phyloP scores from a whole-genome alignment of 2,888 invertebrate species.

The Sphaerophoria rueppellii region DNA sequence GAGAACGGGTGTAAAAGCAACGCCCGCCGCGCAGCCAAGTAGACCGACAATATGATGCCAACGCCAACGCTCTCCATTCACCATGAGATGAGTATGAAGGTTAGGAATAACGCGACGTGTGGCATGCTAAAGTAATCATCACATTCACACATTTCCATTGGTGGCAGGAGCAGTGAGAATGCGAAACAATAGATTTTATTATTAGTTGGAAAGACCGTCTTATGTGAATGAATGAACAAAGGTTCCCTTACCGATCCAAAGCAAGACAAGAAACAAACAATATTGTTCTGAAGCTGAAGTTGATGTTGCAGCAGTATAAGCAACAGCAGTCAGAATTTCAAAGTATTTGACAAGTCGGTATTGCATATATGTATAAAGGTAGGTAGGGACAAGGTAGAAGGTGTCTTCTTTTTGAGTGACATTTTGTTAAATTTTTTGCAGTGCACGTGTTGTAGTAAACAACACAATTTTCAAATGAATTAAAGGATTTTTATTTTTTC shows the following conservation, averaged over 20 bases:
- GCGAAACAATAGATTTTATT: slow-evolving; percentile 27
- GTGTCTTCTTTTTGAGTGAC: slow-evolving; percentile 14
- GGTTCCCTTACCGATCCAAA: too few species aligned
- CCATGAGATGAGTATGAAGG: not conserved
- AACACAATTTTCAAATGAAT: not conserved
- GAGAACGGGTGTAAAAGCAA: not conserved
- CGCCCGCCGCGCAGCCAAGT: not conserved
- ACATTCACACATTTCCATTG: slow-evolving; percentile 7
- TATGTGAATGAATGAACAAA: too few species aligned
- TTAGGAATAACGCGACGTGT: not conserved
- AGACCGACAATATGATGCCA: not conserved
- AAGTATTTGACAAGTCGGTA: slow-evolving; percentile 21
- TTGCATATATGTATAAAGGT: not conserved
- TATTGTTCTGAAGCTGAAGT: not conserved
- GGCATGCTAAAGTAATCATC: not conserved
- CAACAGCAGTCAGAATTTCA: slow-evolving; percentile 1
- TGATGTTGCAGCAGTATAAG: too few species aligned
- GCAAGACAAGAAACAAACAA: not conserved
- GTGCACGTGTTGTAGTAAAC: slow-evolving; percentile 8
- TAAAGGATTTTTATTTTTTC: too few species aligned
- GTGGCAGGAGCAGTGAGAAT: not conserved
- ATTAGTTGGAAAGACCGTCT: slow-evolving; percentile 4
- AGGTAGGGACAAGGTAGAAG: not conserved
- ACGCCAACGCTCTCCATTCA: too few species aligned
- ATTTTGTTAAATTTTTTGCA: slow-evolving; percentile 4